Percentiles rank a stretch among this genome's conserved stretches.
These are phyloP conservation scores for Accipiter cooperii DNA, from an alignment of 2,113 vertebrate species.

Conservation along the genomic window DNA sequence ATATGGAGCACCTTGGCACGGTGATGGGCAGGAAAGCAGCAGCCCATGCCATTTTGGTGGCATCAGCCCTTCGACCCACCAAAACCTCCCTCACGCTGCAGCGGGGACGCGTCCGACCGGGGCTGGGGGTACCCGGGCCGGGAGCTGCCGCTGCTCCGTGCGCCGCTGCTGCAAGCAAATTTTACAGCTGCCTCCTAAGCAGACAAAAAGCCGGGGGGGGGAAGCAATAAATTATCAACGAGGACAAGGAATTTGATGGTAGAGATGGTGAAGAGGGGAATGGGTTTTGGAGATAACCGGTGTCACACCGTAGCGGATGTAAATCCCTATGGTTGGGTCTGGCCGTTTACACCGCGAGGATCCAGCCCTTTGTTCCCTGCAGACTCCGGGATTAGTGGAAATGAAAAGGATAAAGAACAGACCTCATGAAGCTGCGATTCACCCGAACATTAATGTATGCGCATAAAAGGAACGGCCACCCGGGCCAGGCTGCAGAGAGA, in stretches of 20 bases:
- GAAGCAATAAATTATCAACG: neutral
- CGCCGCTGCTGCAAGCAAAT: neutral
- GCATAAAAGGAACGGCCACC: conserved; percentile 58
- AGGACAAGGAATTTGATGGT: neutral
- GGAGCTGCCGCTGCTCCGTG: neutral
- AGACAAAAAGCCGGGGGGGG: neutral
- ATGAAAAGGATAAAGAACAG: conserved; percentile 59
- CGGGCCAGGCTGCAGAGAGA: conserved; percentile 43
- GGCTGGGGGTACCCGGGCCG: neutral
- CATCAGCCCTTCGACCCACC: neutral
- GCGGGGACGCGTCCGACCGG: rapidly evolving
- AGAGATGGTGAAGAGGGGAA: neutral
- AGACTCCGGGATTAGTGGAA: conserved; percentile 38
- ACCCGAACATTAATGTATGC: conserved; percentile 61
- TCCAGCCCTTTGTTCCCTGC: conserved; percentile 48
- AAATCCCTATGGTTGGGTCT: conserved; percentile 4
- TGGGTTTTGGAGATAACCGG: conserved; percentile 38
- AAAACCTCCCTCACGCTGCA: rapidly evolving
- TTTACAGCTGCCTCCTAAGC: neutral
- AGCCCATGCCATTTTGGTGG: rapidly evolving
- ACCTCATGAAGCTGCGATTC: conserved; percentile 58
- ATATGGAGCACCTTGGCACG: neutral
- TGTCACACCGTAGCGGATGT: neutral
- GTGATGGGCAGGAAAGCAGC: neutral
- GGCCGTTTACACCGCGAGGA: conserved; percentile 27